Evolutionary conservation across 2,797 vertebrate species (phyloP).

Genomic region (Anabas testudineus): DNA sequence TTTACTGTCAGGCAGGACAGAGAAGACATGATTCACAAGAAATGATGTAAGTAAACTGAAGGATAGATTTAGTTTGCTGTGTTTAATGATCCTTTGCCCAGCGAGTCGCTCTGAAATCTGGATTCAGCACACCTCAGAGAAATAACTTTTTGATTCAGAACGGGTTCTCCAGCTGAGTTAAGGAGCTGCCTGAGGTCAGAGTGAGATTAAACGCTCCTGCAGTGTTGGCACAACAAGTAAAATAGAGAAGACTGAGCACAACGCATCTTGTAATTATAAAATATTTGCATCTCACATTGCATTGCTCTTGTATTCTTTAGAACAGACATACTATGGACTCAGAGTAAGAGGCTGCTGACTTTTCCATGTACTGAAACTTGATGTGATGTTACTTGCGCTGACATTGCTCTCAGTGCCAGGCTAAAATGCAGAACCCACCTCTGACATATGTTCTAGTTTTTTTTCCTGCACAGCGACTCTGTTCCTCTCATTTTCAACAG

Average conservation of each 20-base stretch:
- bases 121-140: constrained; percentile 42
- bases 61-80: constrained; percentile 54
- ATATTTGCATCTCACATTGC: not conserved
- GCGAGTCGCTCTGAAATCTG: constrained; percentile 32
- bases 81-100: constrained; percentile 55
- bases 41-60: too few relatives aligned
- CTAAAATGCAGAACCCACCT: not conserved
- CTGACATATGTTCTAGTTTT: not conserved
- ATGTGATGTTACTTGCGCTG: constrained; percentile 1
- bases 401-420: constrained; percentile 1
- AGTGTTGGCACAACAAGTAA: constrained; percentile 15
- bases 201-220: constrained; percentile 47
- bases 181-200: constrained; percentile 45
- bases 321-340: not conserved
- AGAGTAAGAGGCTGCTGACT: not conserved
- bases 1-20: constrained; percentile 25
- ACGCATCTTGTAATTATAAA: constrained; percentile 4
- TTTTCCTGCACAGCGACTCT: not conserved
- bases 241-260: constrained; percentile 10
- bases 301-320: constrained; percentile 17
- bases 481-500: constrained; percentile 18
- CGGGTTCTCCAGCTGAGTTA: constrained; percentile 32
- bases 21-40: constrained; percentile 1
- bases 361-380: not conserved
- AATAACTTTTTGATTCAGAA: constrained; percentile 44